Base-by-base conservation (phyloP, 2,113 vertebrate genomes). In the Gavialis gangeticus region DNA sequence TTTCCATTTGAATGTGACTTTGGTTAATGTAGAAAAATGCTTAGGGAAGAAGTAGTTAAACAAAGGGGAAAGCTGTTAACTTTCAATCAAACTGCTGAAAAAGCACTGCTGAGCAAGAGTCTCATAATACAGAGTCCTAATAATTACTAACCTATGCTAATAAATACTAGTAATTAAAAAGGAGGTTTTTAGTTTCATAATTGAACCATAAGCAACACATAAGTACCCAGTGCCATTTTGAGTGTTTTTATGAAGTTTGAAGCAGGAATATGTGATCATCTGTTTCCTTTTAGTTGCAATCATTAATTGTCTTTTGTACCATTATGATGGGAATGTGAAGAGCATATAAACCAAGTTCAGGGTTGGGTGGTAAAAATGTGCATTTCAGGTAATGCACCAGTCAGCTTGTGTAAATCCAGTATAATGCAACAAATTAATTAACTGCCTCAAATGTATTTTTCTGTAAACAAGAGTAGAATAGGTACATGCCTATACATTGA, bases 201-300 rank as follows among this genome's bases (percentile, higher is more conserved):
- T 55, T 83, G 63, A 3, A 25, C 30, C 22, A 46, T 15, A 88
- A 75, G 6, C 30, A 92, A 56, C 6, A 76, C 2, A 63, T 24
- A 92, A 96, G 88, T 90, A 90, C 10, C 37, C 59, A 76, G 34
- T 54, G 75, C n/a, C 93, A 4, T 83, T 95, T 90, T 86, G 56
- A 85, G 83, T 30, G 46, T 46, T 46, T 46, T 46, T 46, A 46
- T 25, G n/a, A 46, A 59, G 6, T 71, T 71, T 19, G 19, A 71
- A 71, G 71, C 46, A 71, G 18, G 12, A 67, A 88, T 79, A 69
- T 46, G 15, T 27, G 69, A 79, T 10, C 21, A 90, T 86, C 87
- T 64, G 0, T 77, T 85, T 87, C 85, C 58, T 22, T 25, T 71
- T 2, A 85, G 59, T 87, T 85, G 60, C 10, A 14, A 75, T 12